A percentile compares a stretch with the other conserved stretches of the same genome.
Evolutionary conservation across 2,797 vertebrate species (phyloP).

Genomic region (Fringilla coelebs): DNA sequence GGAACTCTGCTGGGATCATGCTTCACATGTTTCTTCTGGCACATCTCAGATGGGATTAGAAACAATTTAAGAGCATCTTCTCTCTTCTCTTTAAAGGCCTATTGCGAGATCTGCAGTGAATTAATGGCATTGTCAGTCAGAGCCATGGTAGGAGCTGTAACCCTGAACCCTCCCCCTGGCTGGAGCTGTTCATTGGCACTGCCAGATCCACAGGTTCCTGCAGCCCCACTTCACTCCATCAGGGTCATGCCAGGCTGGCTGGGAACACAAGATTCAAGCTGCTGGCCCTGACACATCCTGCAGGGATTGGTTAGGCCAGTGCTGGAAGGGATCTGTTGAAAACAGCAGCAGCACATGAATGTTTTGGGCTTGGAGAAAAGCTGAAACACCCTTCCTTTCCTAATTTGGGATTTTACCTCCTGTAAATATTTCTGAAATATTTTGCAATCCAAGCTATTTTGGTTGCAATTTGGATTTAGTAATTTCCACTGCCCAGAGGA

Average conservation of each 20-base stretch:
- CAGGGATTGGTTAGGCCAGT: not conserved
- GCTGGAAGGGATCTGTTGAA: not conserved
- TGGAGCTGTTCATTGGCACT: not conserved
- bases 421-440: not conserved
- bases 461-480: not conserved
- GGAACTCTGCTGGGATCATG: not conserved
- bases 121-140: not conserved
- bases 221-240: fast-evolving
- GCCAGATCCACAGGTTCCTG: not conserved
- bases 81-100: not conserved
- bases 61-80: not conserved
- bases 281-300: not conserved
- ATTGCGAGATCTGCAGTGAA: not conserved
- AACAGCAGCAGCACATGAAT: not conserved
- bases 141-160: not conserved
- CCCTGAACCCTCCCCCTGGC: not conserved
- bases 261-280: not conserved
- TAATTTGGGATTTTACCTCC: not conserved
- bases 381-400: not conserved
- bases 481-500: not conserved
- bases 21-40: not conserved
- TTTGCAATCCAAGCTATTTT: not conserved
- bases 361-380: not conserved
- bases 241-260: not conserved
- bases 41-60: not conserved